Conservation (phyloP, 2,113 vertebrate genomes). For the Phalacrocorax aristotelis region DNA sequence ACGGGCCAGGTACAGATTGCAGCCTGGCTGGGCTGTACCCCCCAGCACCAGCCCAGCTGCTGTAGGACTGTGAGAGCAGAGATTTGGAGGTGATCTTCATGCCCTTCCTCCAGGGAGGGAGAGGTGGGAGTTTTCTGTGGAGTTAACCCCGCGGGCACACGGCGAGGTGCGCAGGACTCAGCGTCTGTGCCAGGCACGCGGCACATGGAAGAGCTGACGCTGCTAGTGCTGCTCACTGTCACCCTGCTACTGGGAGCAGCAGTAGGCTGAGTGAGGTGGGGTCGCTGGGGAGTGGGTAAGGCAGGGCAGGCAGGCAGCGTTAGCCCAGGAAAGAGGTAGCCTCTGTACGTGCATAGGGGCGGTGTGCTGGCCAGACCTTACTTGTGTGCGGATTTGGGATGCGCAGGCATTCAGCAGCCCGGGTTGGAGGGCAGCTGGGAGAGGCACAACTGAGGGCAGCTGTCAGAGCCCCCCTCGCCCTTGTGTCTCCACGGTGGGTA, state of each 20-base stretch:
- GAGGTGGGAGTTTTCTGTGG: background rate
- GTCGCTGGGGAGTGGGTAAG: background rate
- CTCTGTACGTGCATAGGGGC: fast-evolving
- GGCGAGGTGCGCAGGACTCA: fast-evolving
- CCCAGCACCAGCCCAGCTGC: background rate
- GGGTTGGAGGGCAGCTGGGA: background rate
- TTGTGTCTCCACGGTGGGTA: background rate
- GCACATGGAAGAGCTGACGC: background rate
- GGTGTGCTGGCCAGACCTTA: background rate
- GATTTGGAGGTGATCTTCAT: background rate
- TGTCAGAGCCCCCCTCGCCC: background rate
- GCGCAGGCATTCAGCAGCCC: fast-evolving
- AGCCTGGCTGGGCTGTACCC: background rate
- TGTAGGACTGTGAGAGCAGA: background rate
- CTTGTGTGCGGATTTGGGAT: background rate
- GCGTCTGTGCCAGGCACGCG: background rate
- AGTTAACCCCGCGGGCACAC: background rate
- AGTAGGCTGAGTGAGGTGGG: background rate
- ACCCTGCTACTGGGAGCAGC: background rate
- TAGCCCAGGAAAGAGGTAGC: background rate
- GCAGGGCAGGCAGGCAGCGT: background rate
- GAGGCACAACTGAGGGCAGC: fast-evolving
- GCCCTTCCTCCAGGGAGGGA: background rate
- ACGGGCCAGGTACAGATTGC: background rate
- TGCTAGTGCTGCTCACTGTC: background rate